Evolutionary conservation across 2,888 invertebrate species (phyloP), one percentile per base, ranked within the genome.

Genomic region (Eubasilissa splendida): DNA sequence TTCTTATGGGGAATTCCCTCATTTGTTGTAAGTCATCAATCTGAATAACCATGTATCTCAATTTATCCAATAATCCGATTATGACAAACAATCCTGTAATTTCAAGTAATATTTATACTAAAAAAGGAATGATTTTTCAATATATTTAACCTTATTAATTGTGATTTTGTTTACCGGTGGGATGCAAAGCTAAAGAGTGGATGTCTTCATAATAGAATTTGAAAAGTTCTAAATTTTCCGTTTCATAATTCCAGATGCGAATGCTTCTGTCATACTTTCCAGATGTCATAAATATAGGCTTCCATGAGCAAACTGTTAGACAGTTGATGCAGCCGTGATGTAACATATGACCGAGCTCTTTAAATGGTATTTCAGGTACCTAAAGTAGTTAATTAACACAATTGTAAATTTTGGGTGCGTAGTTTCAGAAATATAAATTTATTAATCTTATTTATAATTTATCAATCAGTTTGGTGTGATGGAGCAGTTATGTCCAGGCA

Each of bases 171-270:
- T 63, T 77, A 88, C 91, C 91, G 31, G 90, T 91, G 0, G 95
- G 95, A 87, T 96, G 96, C 66, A 96, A 87, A 0, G 94, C 93
- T 14, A 96, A 91, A 80, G 94, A 94, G 86, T 92, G 94, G 50
- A 96, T 92, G 85, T 96, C 96, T 85, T 98, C 97, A 84, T 94
- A 92, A 86, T 97, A 98, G 84, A 95, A 92, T 86, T 96, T 95
- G 31, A 93, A 91, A 86, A 97, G 88, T 85, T 97, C 95, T 75
- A 97, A 90, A 70, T 91, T 94, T 86, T 95, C 94, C 0, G 94
- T 95, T 88, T 96, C 95, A 86, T 96, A 98, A 87, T 98, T 96
- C 98, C 98, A 98, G 68, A 98, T 92, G 76, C 97, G 92, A 73
- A 98, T 93, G 58, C 96, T 96, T 84, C 96, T 93, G 87, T 98